These are phyloP conservation scores for Theocolax elegans DNA, from an alignment of 1,140 invertebrate species.

Conservation along the genomic window DNA sequence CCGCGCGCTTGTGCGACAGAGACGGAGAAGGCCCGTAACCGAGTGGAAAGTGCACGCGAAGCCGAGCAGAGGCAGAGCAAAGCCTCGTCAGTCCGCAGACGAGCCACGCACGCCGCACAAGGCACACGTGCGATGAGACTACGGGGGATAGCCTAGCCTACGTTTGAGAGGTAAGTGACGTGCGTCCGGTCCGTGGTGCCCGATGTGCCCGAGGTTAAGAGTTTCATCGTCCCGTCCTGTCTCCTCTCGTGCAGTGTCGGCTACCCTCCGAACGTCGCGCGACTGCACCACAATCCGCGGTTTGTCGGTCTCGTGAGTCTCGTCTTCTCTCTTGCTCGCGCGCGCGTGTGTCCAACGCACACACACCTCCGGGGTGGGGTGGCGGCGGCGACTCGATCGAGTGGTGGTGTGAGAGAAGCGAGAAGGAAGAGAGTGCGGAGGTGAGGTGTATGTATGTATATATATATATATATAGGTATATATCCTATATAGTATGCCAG, in stretches of 20 bases:
- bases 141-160: too few relatives aligned
- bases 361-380: slow-evolving; percentile 12
- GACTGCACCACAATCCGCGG: too few relatives aligned
- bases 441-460: slow-evolving; percentile 50
- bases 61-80: slow-evolving; percentile 14
- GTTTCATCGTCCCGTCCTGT: background rate
- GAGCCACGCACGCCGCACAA: slow-evolving; percentile 29
- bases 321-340: background rate
- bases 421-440: background rate
- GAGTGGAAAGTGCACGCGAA: slow-evolving; percentile 12
- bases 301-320: too few relatives aligned
- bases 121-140: background rate
- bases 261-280: too few relatives aligned
- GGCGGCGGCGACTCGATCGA: background rate
- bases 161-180: too few relatives aligned
- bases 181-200: slow-evolving; percentile 2
- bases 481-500: too few relatives aligned
- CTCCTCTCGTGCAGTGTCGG: background rate
- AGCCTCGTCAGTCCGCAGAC: slow-evolving; percentile 34
- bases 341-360: too few relatives aligned
- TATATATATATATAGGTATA: slow-evolving; percentile 43
- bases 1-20: background rate
- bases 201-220: slow-evolving; percentile 1
- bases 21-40: background rate
- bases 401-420: slow-evolving; percentile 5